Base-by-base conservation (phyloP, 2,888 invertebrate genomes). In the Euclidia mi region DNA sequence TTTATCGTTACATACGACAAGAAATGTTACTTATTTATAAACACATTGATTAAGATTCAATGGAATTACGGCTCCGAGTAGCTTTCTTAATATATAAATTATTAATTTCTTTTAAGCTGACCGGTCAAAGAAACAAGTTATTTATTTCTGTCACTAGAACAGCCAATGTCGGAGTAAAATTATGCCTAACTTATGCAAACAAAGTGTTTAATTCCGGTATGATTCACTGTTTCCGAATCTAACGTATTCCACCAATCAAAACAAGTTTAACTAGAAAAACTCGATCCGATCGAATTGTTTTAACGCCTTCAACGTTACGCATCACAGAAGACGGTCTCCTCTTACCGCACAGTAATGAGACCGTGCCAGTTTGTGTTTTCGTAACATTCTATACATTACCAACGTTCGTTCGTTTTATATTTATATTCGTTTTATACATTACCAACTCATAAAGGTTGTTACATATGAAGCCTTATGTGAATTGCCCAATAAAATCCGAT, bases 331-430 rank as follows among this genome's bases (percentile, higher is more conserved):
- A 74, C 57, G 65, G 62, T 72, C 79, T 79, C 64, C 71, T 74
- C 76, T 87, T 84, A 76, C 82, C 72, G 69, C 78, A 77, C 77
- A 60, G 73, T 62, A 78, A 81, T 80, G 71, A 76, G 71, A 81
- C 68, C 66, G 70, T 58, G 67, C 74, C 66, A 85, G 77, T 85
- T 85, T 81, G 81, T 77, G 66, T 76, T 77, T 79, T 81, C 71
- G 74, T 74, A 78, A 83, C 78, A 79, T 63, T 77, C 71, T 56
- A 11, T 4, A 25, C 25, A 4, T 31, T 31, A 31, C 11, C 11
- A 31, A 31, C 11, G 31, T 31, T 31, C 11, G 11, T n/a, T n/a
- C n/a, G n/a, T n/a, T n/a, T n/a, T n/a, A n/a, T n/a, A n/a, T n/a
- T n/a, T n/a, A n/a, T 25, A 65, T 65, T 74, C 71, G 76, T 74